A percentile compares a stretch with the other conserved stretches of the same genome.
Evolutionary conservation across 2,113 vertebrate species (phyloP).

Genomic region (Alosa alosa): DNA sequence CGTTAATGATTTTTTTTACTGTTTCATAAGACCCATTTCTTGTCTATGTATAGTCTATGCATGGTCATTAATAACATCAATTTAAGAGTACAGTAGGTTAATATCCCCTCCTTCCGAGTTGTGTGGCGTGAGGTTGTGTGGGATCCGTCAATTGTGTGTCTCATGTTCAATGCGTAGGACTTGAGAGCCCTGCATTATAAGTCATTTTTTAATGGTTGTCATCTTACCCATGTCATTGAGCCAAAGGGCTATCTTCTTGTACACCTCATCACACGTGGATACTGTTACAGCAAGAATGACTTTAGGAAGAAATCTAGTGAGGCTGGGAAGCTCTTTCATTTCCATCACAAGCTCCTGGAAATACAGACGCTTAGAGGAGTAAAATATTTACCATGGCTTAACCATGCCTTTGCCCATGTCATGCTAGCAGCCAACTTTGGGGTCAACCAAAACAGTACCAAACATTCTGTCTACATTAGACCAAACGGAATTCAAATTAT

Average conservation of each 20-base stretch:
- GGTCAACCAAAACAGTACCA: neutral
- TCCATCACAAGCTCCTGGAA: conserved; percentile 88
- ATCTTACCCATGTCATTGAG: conserved; percentile 93
- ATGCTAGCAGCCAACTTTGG: too few species aligned
- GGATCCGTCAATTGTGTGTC: too few species aligned
- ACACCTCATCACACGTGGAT: conserved; percentile 88
- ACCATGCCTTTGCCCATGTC: too few species aligned
- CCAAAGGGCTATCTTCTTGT: conserved; percentile 94
- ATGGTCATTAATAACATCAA: too few species aligned
- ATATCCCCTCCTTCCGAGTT: too few species aligned
- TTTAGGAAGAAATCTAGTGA: conserved; percentile 89
- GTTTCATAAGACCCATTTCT: neutral
- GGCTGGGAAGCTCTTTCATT: conserved; percentile 87
- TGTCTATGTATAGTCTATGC: too few species aligned
- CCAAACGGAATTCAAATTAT: neutral
- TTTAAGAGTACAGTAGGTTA: too few species aligned
- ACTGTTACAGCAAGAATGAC: conserved; percentile 90
- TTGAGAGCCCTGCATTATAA: too few species aligned
- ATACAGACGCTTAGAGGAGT: neutral
- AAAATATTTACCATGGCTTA: neutral
- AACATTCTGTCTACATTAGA: neutral
- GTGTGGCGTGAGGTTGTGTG: too few species aligned
- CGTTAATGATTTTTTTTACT: neutral
- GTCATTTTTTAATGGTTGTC: neutral
- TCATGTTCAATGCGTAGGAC: too few species aligned